These are phyloP conservation scores for Phymanthus crucifer DNA, from an alignment of 92 coral and sea anemone species.

Conservation along the genomic window DNA sequence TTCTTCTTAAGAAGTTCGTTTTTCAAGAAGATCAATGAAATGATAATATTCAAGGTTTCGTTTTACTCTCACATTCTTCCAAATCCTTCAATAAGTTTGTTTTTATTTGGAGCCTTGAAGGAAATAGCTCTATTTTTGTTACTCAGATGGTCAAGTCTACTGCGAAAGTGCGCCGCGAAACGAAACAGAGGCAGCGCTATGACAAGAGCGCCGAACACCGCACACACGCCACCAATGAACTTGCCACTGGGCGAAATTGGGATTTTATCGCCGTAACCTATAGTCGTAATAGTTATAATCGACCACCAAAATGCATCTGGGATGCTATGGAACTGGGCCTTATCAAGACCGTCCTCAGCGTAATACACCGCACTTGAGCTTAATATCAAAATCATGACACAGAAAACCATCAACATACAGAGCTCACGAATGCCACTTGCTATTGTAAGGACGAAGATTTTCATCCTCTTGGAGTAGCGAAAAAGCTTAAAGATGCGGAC, in stretches of 20 bases:
- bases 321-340: slow-evolving; percentile 61
- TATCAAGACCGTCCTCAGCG: slow-evolving; percentile 54
- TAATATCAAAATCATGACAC: slow-evolving; percentile 55
- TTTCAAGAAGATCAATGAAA: background rate
- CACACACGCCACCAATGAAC: slow-evolving; percentile 68
- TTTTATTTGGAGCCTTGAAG: slow-evolving; percentile 1
- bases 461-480: slow-evolving; percentile 75
- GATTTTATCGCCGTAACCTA: slow-evolving; percentile 84
- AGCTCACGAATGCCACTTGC: slow-evolving; percentile 70
- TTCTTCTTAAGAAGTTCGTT: background rate
- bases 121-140: background rate
- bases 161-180: slow-evolving; percentile 80
- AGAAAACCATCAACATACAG: slow-evolving; percentile 60
- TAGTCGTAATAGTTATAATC: slow-evolving; percentile 73
- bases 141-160: slow-evolving; percentile 37
- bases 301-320: slow-evolving; percentile 95
- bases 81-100: slow-evolving; percentile 8
- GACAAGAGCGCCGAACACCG: slow-evolving; percentile 73
- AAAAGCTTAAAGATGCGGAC: slow-evolving; percentile 73
- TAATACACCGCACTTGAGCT: slow-evolving; percentile 71
- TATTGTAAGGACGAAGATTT: slow-evolving; percentile 60
- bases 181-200: slow-evolving; percentile 83
- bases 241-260: slow-evolving; percentile 66
- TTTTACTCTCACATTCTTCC: background rate
- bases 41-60: background rate